Conservation (phyloP, 2,888 invertebrate species). For the Drosophila barbarae region DNA sequence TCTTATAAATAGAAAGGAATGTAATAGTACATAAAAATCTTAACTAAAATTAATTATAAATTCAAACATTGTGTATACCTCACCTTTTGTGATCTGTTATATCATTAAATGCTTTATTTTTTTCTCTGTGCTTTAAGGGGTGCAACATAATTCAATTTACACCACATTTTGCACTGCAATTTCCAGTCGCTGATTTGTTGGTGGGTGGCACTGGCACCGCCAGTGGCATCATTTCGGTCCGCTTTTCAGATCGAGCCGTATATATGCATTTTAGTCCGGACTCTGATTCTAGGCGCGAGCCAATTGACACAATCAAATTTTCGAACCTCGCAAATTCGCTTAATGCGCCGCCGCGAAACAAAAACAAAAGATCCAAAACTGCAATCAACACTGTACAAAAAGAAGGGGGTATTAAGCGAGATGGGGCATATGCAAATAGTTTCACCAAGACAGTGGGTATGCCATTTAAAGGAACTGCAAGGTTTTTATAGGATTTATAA, state of each 20-base stretch:
- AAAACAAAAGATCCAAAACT: conserved; percentile 47
- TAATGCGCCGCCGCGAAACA: conserved; percentile 72
- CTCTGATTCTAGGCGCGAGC: conserved; percentile 71
- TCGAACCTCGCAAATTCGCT: conserved; percentile 76
- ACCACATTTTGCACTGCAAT: conserved; percentile 47
- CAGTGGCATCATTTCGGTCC: conserved; percentile 29
- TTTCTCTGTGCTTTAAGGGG: conserved; percentile 4
- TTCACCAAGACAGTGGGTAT: conserved; percentile 3
- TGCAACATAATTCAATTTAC: conserved; percentile 72
- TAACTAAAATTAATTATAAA: too few relatives aligned
- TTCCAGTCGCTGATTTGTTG: conserved; percentile 52
- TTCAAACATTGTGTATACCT: too few relatives aligned
- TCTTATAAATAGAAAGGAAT: too few relatives aligned
- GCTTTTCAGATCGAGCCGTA: conserved; percentile 11
- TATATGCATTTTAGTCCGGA: conserved; percentile 13
- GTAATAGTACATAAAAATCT: too few relatives aligned
- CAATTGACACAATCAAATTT: conserved; percentile 79
- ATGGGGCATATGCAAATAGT: conserved; percentile 16
- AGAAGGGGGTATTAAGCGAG: background rate
- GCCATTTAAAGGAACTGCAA: background rate
- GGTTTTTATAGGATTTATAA: too few relatives aligned
- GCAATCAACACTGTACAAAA: conserved; percentile 55
- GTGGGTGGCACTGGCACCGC: conserved; percentile 28
- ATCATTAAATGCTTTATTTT: background rate
- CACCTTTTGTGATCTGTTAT: background rate